Conservation (phyloP, 2,113 vertebrate species). For the Mellivora capensis region DNA sequence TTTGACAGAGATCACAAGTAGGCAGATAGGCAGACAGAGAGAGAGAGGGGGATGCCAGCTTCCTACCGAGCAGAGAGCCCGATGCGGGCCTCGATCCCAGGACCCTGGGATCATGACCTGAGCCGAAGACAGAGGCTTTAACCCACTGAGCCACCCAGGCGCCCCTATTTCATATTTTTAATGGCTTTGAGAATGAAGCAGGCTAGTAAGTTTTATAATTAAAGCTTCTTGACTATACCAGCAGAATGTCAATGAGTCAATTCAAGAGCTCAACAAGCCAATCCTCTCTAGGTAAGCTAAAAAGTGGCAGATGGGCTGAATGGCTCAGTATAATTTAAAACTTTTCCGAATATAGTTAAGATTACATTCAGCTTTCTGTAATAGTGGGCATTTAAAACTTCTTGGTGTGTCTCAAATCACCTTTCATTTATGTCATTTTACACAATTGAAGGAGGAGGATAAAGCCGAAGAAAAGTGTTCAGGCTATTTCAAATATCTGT, state of each 20-base stretch:
- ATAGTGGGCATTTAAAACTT: not conserved
- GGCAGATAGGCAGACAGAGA: too few relatives aligned
- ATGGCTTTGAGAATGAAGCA: not conserved
- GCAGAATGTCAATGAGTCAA: not conserved
- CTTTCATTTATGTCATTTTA: slow-evolving; percentile 4
- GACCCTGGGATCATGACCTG: too few relatives aligned
- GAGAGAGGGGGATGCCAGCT: too few relatives aligned
- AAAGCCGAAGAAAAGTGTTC: not conserved
- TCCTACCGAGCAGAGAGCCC: too few relatives aligned
- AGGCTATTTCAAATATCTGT: not conserved
- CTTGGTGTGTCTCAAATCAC: not conserved
- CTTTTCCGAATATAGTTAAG: not conserved
- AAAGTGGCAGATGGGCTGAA: not conserved
- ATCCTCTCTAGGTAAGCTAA: not conserved
- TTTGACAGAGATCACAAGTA: too few relatives aligned
- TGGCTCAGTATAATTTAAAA: not conserved
- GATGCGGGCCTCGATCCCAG: too few relatives aligned
- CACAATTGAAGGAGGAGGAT: not conserved
- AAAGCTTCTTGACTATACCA: not conserved
- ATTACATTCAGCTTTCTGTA: not conserved
- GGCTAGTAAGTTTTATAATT: not conserved
- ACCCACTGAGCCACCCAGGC: too few relatives aligned
- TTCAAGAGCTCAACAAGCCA: not conserved
- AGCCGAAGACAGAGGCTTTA: too few relatives aligned
- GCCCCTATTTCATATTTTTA: not conserved